Conservation (phyloP, 2,113 vertebrate species). For the Motacilla alba region DNA sequence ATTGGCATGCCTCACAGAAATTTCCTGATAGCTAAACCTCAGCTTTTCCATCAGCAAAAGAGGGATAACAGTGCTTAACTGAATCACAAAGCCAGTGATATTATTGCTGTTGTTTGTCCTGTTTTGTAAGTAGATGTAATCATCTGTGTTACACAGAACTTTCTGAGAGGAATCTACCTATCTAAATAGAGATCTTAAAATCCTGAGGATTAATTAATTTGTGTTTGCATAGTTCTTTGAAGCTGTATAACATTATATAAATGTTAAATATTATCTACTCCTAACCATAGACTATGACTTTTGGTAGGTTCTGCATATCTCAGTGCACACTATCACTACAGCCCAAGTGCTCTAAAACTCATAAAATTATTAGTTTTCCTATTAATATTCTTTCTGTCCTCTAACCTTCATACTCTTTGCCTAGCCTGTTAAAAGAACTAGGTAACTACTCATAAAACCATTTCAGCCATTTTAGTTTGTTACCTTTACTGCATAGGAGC, state of each 20-base stretch:
- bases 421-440: background rate
- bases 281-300: slow-evolving; percentile 1
- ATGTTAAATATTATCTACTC: background rate
- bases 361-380: background rate
- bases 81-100: background rate
- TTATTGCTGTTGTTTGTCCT: slow-evolving; percentile 24
- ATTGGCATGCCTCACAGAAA: background rate
- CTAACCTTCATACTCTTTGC: background rate
- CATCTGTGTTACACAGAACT: background rate
- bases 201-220: slow-evolving; percentile 34
- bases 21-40: background rate
- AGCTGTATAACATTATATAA: background rate
- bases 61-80: background rate
- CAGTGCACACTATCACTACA: background rate
- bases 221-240: slow-evolving; percentile 11
- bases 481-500: background rate
- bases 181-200: slow-evolving; percentile 42
- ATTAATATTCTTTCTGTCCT: background rate
- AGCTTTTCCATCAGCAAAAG: background rate
- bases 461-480: background rate
- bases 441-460: background rate
- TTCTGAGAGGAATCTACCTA: background rate
- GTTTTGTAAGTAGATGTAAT: slow-evolving; percentile 16
- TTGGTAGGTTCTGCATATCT: background rate
- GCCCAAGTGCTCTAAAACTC: background rate